These are phyloP conservation scores for Piscicola geometra DNA, from an alignment of 2,888 invertebrate species.

Conservation along the genomic window DNA sequence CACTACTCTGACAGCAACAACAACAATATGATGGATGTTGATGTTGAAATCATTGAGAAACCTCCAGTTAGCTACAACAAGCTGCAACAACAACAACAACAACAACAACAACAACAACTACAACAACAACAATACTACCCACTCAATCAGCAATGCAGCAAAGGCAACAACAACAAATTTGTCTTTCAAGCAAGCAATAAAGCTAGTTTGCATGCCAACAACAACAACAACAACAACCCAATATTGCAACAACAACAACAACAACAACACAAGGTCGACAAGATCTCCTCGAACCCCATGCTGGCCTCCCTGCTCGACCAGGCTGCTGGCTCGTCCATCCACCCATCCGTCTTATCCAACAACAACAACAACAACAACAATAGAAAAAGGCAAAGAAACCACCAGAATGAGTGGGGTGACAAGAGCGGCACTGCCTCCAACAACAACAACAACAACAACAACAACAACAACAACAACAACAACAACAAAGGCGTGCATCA, in stretches of 20 bases:
- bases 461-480: neutral
- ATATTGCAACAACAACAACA: constrained; percentile 8
- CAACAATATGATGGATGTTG: neutral
- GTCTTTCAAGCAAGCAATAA: neutral
- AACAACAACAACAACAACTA: constrained; percentile 7
- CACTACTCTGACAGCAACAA: neutral
- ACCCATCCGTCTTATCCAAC: neutral
- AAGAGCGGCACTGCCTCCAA: neutral
- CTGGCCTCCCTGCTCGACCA: constrained; percentile 52
- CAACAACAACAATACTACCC: constrained; percentile 12
- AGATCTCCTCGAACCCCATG: constrained; percentile 49
- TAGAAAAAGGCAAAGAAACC: constrained; percentile 4
- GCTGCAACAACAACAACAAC: neutral
- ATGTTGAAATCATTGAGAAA: constrained; percentile 26
- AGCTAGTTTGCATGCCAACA: neutral
- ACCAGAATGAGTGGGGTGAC: neutral
- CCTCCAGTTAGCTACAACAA: neutral
- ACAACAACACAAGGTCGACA: constrained; percentile 38
- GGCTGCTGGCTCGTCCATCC: neutral
- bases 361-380: neutral
- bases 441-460: neutral
- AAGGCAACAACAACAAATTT: neutral
- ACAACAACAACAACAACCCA: neutral
- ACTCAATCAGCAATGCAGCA: neutral
- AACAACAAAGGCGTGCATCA: too few relatives aligned